A percentile compares a stretch with the other conserved stretches of the same genome.
phyloP scores from a whole-genome alignment of 2,113 vertebrate genomes.

The Phodopus roborovskii region DNA sequence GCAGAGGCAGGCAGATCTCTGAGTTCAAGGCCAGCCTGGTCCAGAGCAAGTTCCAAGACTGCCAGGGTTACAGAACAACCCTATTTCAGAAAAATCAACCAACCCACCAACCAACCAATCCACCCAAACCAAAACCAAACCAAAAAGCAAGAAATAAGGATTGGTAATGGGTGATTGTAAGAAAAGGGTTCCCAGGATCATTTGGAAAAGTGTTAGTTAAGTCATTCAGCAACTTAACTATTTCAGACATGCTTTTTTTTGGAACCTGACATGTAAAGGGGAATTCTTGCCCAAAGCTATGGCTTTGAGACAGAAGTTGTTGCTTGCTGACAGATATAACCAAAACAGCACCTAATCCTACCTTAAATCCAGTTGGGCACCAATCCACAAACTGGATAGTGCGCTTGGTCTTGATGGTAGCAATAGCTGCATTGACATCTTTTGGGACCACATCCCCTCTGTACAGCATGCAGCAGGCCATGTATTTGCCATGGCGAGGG shows the following conservation, averaged over 20 bases:
- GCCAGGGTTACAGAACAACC: neutral
- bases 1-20: neutral
- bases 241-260: neutral
- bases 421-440: neutral
- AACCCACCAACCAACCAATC: neutral
- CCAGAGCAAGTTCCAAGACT: neutral
- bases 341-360: neutral
- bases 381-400: constrained; percentile 28
- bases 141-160: neutral
- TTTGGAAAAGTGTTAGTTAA: neutral
- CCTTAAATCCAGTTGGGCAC: constrained; percentile 32
- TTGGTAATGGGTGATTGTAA: too few species aligned
- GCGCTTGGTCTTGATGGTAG: constrained; percentile 9
- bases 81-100: neutral
- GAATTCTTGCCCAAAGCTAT: neutral
- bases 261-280: neutral
- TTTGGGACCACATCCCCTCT: neutral
- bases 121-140: neutral
- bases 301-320: neutral
- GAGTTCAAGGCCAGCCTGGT: neutral
- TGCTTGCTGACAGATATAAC: neutral
- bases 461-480: constrained; percentile 41
- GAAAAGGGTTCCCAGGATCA: neutral
- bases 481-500: constrained; percentile 26
- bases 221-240: neutral